Base-by-base conservation (phyloP, 1,140 invertebrate genomes). In the Drosophila ananassae region DNA sequence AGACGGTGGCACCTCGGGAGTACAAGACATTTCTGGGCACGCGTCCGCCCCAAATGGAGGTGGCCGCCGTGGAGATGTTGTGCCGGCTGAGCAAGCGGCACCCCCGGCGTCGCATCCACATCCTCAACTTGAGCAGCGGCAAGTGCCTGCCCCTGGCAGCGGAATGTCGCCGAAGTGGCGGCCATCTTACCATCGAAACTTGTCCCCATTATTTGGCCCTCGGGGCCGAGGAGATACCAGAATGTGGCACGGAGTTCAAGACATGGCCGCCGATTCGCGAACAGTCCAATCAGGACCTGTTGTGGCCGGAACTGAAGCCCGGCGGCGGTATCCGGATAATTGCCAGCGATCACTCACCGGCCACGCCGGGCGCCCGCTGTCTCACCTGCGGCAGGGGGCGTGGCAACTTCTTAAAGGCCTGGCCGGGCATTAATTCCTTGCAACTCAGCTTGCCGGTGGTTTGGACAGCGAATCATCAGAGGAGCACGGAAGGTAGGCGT, bases 131-230 rank as follows among this genome's bases (percentile, higher is more conserved):
- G n/a, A 96, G 95, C 21, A 93, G 95, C 8, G 93, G 94, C 0
- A 92, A 92, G 9, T 93, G 94, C n/a, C 74, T 95, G 17, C 87
- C 92, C 2, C 10, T 63, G 30, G 63, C 94, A 32, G 91, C 94
- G 12, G 63, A 78, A 8, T 72, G 92, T 50, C 92, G 93, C 9
- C 93, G 93, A 63, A 10, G 79, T 25, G 93, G 93, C 4, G 92
- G 89, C 3, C 91, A 82, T 24, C 89, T 96, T 13, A 95, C 95
- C 0, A 94, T 94, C 0, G 95, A 96, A 89, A 96, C 95, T 0
- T 96, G 95, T 85, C 94, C 95, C 59, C 95, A 96, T 84, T 96
- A 96, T 87, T 91, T 96, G n/a, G 93, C 93, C 1, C 80, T 96
- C 8, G 91, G 92, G 32, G 93, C 95, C 12, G 95, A 95, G 75